phyloP scores from a whole-genome alignment of 2,113 vertebrate species.

The Ophthalmolycus amberensis region DNA sequence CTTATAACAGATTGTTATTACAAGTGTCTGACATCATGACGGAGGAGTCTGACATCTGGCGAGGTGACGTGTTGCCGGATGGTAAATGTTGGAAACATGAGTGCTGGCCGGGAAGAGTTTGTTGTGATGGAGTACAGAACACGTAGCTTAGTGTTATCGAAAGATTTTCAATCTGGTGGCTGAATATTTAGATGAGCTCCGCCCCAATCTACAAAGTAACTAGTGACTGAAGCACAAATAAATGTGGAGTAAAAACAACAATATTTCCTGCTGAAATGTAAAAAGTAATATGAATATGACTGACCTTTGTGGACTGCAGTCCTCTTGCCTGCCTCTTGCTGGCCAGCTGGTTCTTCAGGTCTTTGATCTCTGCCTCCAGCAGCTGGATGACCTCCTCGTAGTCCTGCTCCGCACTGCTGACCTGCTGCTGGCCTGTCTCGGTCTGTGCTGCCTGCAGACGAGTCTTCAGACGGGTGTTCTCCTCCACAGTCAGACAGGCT shows the following conservation, averaged over 20 bases:
- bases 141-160: too few relatives aligned
- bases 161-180: too few relatives aligned
- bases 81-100: too few relatives aligned
- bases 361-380: constrained; percentile 90
- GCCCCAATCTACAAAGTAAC: too few relatives aligned
- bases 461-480: constrained; percentile 86
- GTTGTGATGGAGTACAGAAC: too few relatives aligned
- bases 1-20: too few relatives aligned
- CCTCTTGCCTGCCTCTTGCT: constrained; percentile 76
- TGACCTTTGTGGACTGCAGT: constrained; percentile 70
- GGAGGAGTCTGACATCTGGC: too few relatives aligned
- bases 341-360: constrained; percentile 88
- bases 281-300: background rate
- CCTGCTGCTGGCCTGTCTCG: constrained; percentile 78
- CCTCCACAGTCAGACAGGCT: constrained; percentile 85
- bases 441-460: constrained; percentile 86
- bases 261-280: background rate
- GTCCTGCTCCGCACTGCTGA: constrained; percentile 89
- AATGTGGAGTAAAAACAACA: background rate
- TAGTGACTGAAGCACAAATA: too few relatives aligned
- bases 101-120: too few relatives aligned
- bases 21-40: too few relatives aligned
- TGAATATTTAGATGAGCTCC: too few relatives aligned
- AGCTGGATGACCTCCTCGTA: constrained; percentile 92
- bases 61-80: too few relatives aligned